A percentile compares a stretch with the other conserved stretches of the same genome.
Evolutionary conservation across 2,797 vertebrate genomes (phyloP).

Genomic region (Todus mexicanus): DNA sequence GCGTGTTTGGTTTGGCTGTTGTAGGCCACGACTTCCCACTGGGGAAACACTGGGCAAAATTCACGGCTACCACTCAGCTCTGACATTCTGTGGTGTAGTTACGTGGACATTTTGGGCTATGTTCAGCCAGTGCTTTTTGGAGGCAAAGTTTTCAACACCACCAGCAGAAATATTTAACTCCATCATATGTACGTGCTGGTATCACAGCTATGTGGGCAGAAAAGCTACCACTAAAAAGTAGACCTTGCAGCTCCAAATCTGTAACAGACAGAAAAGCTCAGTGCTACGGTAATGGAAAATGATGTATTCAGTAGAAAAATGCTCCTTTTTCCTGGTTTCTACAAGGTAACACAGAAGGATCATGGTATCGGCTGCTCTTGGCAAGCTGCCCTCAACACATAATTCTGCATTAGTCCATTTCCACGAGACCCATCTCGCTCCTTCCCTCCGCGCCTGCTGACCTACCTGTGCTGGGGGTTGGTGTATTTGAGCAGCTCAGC

Average conservation of each 20-base stretch:
- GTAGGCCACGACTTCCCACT: not conserved
- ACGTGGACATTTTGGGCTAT: not conserved
- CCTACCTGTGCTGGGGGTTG: slow-evolving; percentile 90
- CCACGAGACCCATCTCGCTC: fast-evolving
- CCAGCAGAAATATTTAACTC: not conserved
- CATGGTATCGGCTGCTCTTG: not conserved
- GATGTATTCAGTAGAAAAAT: not conserved
- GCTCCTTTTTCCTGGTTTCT: not conserved
- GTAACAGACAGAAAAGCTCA: not conserved
- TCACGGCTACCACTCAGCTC: not conserved
- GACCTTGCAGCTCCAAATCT: not conserved
- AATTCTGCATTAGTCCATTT: too few species aligned
- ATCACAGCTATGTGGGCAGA: not conserved
- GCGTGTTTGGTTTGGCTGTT: not conserved
- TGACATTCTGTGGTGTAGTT: not conserved
- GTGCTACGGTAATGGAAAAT: not conserved
- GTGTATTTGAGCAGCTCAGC: slow-evolving; percentile 96
- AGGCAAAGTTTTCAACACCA: not conserved
- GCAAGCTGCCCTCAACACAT: not conserved
- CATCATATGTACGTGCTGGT: not conserved
- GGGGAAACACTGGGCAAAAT: not conserved
- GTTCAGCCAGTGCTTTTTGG: not conserved
- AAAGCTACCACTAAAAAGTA: not conserved
- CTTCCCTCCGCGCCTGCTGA: fast-evolving
- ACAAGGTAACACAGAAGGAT: not conserved